Conservation (phyloP, 2,113 vertebrate genomes). For the Rutilus rutilus region DNA sequence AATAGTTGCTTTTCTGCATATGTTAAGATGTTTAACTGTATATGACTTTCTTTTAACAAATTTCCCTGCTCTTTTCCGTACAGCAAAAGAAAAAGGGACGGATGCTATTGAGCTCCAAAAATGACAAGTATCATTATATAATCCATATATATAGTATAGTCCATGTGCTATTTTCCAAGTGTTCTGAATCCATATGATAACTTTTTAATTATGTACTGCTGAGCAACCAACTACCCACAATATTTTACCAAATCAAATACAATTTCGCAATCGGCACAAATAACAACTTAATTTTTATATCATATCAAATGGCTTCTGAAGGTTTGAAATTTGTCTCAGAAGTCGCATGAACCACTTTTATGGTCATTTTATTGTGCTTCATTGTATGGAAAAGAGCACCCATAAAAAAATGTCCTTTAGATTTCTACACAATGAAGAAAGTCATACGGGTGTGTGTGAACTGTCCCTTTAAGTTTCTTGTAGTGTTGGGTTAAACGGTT, state of each 20-base stretch:
- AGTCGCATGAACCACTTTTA: not conserved
- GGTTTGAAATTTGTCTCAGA: not conserved
- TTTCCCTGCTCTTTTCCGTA: not conserved
- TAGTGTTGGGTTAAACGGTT: not conserved
- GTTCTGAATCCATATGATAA: not conserved
- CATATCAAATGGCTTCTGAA: not conserved
- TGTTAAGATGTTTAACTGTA: no score
- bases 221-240: not conserved
- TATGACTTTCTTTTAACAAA: not conserved
- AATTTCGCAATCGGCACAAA: not conserved
- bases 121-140: no score
- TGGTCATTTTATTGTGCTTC: not conserved
- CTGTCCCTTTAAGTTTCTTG: constrained; percentile 8
- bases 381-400: not conserved
- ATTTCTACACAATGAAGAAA: not conserved
- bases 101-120: no score
- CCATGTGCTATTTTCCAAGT: not conserved
- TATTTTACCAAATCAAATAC: not conserved
- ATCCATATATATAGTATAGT: no score
- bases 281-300: not conserved
- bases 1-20: no score
- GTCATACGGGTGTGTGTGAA: not conserved
- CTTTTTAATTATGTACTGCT: not conserved
- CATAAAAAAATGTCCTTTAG: not conserved
- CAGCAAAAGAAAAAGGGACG: no score